phyloP scores from a whole-genome alignment of 2,888 invertebrate species.

The Drosophila neonasuta region DNA sequence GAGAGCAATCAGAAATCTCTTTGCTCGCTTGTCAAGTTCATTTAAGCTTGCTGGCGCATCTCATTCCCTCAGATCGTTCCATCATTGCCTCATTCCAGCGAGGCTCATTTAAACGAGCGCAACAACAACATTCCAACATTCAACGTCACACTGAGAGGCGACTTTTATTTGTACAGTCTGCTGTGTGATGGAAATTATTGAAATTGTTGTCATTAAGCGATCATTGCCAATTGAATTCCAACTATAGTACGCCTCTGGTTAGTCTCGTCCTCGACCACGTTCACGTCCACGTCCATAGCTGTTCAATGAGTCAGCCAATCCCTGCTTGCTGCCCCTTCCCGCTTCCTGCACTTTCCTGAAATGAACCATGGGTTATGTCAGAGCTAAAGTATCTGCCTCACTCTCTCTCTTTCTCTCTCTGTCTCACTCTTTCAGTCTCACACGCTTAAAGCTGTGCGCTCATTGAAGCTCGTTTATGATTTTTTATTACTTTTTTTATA shows the following conservation, averaged over 20 bases:
- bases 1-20: conserved; percentile 42
- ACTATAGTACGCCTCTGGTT: conserved; percentile 21
- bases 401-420: conserved; percentile 1
- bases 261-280: conserved; percentile 9
- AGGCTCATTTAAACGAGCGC: conserved; percentile 5
- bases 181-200: conserved; percentile 44
- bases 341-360: background rate
- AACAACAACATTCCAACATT: conserved; percentile 17
- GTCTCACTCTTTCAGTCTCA: conserved; percentile 3
- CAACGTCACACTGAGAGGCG: conserved; percentile 25
- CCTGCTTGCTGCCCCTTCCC: background rate
- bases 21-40: conserved; percentile 40
- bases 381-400: conserved; percentile 24
- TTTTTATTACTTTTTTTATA: conserved; percentile 23
- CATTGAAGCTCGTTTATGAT: conserved; percentile 56
- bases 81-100: conserved; percentile 10
- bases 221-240: conserved; percentile 56
- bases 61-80: conserved; percentile 4
- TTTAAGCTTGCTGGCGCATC: conserved; percentile 26
- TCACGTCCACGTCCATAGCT: conserved; percentile 24
- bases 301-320: conserved; percentile 50
- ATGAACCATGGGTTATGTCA: conserved; percentile 49
- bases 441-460: conserved; percentile 15
- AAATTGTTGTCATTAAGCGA: conserved; percentile 59
- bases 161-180: conserved; percentile 9